A percentile compares a stretch with the other conserved stretches of the same genome.
phyloP scores from a whole-genome alignment of 2,113 vertebrate genomes.

The Poecilia latipinna region DNA sequence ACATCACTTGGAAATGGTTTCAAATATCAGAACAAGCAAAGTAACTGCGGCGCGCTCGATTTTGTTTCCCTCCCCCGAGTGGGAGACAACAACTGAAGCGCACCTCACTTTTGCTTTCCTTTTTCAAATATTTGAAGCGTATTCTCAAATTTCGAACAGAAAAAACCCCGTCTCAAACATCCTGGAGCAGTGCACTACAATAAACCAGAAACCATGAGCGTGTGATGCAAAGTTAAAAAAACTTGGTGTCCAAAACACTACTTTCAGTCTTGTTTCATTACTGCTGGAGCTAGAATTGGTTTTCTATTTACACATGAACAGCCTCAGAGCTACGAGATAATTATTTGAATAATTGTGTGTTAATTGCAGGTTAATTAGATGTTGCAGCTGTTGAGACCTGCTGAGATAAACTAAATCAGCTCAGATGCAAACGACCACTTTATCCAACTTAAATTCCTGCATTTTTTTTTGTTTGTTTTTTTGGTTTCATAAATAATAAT shows the following conservation, averaged over 20 bases:
- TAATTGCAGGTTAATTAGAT: conserved; percentile 62
- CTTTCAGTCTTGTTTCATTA: background rate
- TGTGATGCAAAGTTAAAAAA: background rate
- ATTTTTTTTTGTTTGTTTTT: background rate
- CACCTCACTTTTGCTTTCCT: conserved; percentile 25
- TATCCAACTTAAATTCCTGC: background rate
- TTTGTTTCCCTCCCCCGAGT: conserved; percentile 8
- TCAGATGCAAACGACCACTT: background rate
- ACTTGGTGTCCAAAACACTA: background rate
- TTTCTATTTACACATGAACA: conserved; percentile 16
- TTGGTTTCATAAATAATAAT: background rate
- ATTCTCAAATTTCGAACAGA: conserved; percentile 60
- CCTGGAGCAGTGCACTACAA: conserved; percentile 51
- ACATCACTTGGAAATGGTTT: conserved; percentile 68
- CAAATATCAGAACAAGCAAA: conserved; percentile 57
- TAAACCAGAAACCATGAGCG: background rate
- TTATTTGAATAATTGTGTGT: conserved; percentile 36
- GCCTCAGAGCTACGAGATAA: conserved; percentile 42
- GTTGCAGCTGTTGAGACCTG: conserved; percentile 49
- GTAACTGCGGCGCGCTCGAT: conserved; percentile 28
- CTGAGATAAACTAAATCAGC: conserved; percentile 40
- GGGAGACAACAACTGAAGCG: conserved; percentile 39
- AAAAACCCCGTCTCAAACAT: conserved; percentile 57
- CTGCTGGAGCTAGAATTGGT: conserved; percentile 11
- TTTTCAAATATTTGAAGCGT: conserved; percentile 70